These are phyloP conservation scores for Plusia festucae DNA, from an alignment of 2,888 invertebrate genomes.

Conservation along the genomic window DNA sequence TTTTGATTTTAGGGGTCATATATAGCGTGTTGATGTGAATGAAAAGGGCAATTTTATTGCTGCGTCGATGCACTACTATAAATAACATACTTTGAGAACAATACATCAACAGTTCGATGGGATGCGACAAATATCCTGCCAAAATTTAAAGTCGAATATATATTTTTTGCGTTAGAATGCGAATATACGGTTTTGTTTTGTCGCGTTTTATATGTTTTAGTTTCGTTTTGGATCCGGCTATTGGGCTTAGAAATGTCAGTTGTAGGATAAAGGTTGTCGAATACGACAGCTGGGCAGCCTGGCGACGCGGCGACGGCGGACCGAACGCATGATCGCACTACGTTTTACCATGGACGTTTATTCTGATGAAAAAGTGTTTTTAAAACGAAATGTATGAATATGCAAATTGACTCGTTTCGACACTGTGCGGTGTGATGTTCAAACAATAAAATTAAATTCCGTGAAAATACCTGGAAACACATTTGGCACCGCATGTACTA, in stretches of 20 bases:
- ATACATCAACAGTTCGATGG: background rate
- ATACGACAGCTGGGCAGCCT: constrained; percentile 44
- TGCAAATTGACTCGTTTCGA: constrained; percentile 64
- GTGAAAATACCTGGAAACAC: constrained; percentile 60
- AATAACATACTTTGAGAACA: background rate
- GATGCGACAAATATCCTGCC: background rate
- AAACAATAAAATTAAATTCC: constrained; percentile 65
- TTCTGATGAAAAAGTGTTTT: constrained; percentile 63
- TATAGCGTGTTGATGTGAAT: background rate
- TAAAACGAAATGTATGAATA: constrained; percentile 66
- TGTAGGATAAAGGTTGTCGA: constrained; percentile 47
- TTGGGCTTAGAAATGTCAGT: constrained; percentile 26
- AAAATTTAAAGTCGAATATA: background rate
- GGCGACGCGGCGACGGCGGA: constrained; percentile 9
- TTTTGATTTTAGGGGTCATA: too few species aligned
- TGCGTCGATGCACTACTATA: constrained; percentile 4
- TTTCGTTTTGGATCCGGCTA: constrained; percentile 10
- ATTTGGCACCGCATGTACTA: constrained; percentile 28
- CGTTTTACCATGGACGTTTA: constrained; percentile 48
- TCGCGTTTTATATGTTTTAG: background rate
- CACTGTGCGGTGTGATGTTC: constrained; percentile 57
- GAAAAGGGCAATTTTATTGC: background rate
- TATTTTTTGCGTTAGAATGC: background rate
- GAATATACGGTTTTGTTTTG: background rate
- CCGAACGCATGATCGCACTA: constrained; percentile 33